Evolutionary conservation across 2,888 invertebrate species (phyloP).

Genomic region (Brenthis ino): DNA sequence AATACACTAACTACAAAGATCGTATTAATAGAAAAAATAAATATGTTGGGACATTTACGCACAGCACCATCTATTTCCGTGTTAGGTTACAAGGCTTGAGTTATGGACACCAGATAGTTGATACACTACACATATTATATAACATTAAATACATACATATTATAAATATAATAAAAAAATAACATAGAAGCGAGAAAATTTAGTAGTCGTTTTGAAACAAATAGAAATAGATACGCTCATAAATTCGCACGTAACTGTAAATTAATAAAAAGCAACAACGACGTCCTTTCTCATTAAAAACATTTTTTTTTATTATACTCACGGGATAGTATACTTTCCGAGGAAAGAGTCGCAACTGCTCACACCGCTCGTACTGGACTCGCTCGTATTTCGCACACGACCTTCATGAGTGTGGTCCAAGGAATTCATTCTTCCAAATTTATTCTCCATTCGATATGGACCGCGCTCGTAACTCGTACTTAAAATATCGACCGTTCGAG

Average conservation of each 20-base stretch:
- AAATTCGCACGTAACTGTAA: no score
- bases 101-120: no score
- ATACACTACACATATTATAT: no score
- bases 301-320: conserved; percentile 49
- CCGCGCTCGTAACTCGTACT: conserved; percentile 62
- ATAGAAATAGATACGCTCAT: neutral
- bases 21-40: no score
- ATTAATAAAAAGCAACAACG: no score
- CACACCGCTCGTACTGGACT: conserved; percentile 91
- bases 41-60: no score
- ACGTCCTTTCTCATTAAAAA: no score
- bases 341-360: conserved; percentile 90
- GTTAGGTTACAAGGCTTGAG: no score
- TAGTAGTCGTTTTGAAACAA: neutral
- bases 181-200: neutral
- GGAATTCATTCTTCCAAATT: conserved; percentile 69
- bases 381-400: conserved; percentile 79
- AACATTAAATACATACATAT: no score
- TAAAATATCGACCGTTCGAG: conserved; percentile 85
- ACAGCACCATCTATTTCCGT: no score
- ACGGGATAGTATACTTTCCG: conserved; percentile 83
- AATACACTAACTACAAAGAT: no score
- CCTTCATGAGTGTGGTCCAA: conserved; percentile 71
- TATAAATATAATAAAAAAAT: no score
- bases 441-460: conserved; percentile 58